phyloP scores from a whole-genome alignment of 2,797 vertebrate species.

The Tinamus major region DNA sequence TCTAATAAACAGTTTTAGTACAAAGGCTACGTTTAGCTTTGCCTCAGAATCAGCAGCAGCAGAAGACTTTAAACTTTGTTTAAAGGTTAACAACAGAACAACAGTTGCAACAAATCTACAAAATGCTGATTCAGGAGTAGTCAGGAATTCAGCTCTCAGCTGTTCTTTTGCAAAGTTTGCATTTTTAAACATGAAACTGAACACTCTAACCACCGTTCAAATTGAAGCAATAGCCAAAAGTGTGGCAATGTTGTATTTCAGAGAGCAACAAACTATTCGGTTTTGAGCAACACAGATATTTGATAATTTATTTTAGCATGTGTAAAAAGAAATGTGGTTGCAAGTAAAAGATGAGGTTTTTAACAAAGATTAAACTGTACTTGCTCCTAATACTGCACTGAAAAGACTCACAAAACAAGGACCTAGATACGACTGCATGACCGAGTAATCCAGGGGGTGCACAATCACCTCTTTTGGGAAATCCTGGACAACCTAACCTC shows the following conservation, averaged over 20 bases:
- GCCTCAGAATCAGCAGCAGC: neutral
- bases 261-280: neutral
- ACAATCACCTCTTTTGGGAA: neutral
- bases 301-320: neutral
- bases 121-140: conserved; percentile 55
- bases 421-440: neutral
- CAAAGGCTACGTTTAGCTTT: conserved; percentile 36
- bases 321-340: neutral
- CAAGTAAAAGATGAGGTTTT: neutral
- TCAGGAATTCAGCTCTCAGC: neutral
- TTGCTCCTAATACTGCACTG: neutral
- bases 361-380: neutral
- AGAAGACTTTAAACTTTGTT: conserved; percentile 67
- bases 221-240: neutral
- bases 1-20: conserved; percentile 2
- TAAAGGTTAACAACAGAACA: conserved; percentile 58
- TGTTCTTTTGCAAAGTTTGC: conserved; percentile 13
- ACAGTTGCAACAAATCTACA: conserved; percentile 16
- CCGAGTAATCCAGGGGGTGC: neutral
- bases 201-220: neutral
- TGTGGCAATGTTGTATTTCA: neutral
- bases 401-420: neutral
- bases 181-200: neutral
- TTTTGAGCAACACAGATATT: neutral
- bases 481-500: neutral